Base-by-base conservation (phyloP, 1,140 invertebrate genomes). In the Drosophila bocqueti region DNA sequence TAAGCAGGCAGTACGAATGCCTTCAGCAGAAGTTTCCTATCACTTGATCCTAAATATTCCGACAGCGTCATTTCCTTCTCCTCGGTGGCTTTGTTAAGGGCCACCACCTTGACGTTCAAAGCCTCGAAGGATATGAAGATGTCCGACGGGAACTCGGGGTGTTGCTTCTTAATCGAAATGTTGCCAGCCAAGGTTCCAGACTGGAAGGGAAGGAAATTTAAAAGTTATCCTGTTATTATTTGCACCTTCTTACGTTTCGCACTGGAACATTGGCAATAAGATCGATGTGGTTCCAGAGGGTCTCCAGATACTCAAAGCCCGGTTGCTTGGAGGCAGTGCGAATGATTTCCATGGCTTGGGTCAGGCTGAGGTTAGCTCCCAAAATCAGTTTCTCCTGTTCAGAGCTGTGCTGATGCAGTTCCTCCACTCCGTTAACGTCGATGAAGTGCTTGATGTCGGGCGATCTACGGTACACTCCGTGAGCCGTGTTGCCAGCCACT, bases 101-200 rank as follows among this genome's bases (percentile, higher is more conserved):
- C 61, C 16, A 92, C 1, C 6, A 92, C 76, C 21, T 93, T 91
- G 1, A 95, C 96, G 77, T 95, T 94, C 46, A 95, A 94, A 3
- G 96, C 95, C 93, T 96, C 95, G 26, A 97, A 93, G 16, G 96
- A 93, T 24, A 97, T 84, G 84, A 96, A 97, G 6, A 97, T 82
- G 91, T 97, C 96, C 1, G 96, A 97, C 2, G 95, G 96, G 86
- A 97, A 97, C 67, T 96, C 95, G 2, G 93, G 93, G 76, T 96
- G 94, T 8, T 92, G 80, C 72, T 97, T 95, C 92, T 97, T 97
- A 67, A 97, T 94, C 93, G 96, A 95, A 50, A 98, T 92, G 84
- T 97, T 97, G 36, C 97, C 97, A 40, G 96, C 97, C 72, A 97
- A 91, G 8, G 95, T 96, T 46, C 95, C 96, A 68, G 96, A 57